Evolutionary conservation across 2,113 vertebrate genomes (phyloP), one percentile per base, ranked within the genome.

Genomic region (Tetrax tetrax): DNA sequence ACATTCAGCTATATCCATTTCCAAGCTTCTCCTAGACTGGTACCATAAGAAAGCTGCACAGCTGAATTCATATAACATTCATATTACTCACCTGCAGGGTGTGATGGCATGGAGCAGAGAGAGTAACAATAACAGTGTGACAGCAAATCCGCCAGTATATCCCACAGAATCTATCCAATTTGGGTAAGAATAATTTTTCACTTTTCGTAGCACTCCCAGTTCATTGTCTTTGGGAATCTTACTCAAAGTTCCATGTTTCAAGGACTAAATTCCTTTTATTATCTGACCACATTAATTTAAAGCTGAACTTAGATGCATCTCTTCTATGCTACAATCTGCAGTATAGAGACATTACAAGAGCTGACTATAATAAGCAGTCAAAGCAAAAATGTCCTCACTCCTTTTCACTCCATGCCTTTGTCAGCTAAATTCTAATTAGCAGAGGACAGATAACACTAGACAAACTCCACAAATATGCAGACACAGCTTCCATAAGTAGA

Each of bases 401-500:
- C 25, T 96, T 88, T 96, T 89, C 76, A 83, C 27, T 94, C 69
- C 51, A 57, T 75, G 74, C 76, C 93, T 93, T 95, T 93, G 63
- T 94, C 95, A 89, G 95, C 88, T 96, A 85, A 94, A 95, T 93
- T 97, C 87, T 96, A 97, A 97, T 97, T 97, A 98, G 71, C 94
- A 96, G 48, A 96, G 43, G 31, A 91, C 45, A 96, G 93, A 87
- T 93, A 97, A 96, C 54, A 88, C 76, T 59, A 84, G 74, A 93
- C 66, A 95, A 96, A 87, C 53, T 90, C 86, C 80, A 93, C 90
- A 96, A 97, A 96, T 91, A 88, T 43, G 74, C 89, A 96, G 90
- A 93, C 80, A 61, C 14, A 43, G 87, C 78, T 97, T 95, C 90
- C 37, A 12, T 37, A 85, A 87, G 86, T 92, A 82, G 5, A 53